A percentile compares a stretch with the other conserved stretches of the same genome.
phyloP scores from a whole-genome alignment of 2,113 vertebrate species.

The Micromys minutus region DNA sequence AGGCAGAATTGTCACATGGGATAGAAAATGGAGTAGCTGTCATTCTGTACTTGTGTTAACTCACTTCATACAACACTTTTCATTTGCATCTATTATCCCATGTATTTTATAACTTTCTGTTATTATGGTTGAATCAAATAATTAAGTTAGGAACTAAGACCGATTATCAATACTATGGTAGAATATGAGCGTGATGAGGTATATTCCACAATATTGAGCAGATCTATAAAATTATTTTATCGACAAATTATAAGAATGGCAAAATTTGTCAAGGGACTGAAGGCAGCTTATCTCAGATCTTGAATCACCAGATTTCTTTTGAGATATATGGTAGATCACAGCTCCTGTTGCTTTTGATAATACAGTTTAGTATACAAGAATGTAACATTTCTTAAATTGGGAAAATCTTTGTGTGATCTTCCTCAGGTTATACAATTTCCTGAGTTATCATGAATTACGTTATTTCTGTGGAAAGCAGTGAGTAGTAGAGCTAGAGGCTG shows the following conservation, averaged over 20 bases:
- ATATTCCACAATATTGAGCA: neutral
- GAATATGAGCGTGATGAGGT: neutral
- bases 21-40: neutral
- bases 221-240: neutral
- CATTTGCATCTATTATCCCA: neutral
- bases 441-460: slow-evolving; percentile 6
- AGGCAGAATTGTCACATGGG: neutral
- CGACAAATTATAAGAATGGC: slow-evolving; percentile 18
- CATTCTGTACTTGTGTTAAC: neutral
- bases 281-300: neutral
- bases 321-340: neutral
- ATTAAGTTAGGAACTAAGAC: slow-evolving; percentile 27
- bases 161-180: neutral
- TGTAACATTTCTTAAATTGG: slow-evolving; percentile 1
- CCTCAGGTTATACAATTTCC: slow-evolving; percentile 3
- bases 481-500: neutral
- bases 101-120: neutral
- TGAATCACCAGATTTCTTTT: slow-evolving; percentile 8
- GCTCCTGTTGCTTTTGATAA: slow-evolving; percentile 3
- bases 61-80: neutral
- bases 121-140: neutral
- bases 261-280: neutral
- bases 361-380: neutral
- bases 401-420: slow-evolving; percentile 13
- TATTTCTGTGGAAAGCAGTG: slow-evolving; percentile 11